phyloP scores from a whole-genome alignment of 2,888 invertebrate genomes.

The Lithophane ornitopus region DNA sequence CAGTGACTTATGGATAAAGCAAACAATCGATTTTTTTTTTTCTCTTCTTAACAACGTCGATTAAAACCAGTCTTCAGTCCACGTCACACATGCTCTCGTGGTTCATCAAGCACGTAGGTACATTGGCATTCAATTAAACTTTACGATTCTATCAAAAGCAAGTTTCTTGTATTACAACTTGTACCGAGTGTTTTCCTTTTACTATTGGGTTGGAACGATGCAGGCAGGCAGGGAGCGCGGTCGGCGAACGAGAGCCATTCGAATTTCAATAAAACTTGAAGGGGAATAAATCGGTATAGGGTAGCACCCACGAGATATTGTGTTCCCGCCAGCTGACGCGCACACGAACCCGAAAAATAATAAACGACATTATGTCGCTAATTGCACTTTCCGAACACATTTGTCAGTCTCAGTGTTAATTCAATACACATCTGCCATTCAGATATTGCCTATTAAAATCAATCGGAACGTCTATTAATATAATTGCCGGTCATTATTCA shows the following conservation, averaged over 20 bases:
- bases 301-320: constrained; percentile 73
- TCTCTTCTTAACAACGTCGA: background rate
- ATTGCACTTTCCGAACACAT: constrained; percentile 65
- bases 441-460: constrained; percentile 69
- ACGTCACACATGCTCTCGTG: constrained; percentile 49
- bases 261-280: constrained; percentile 86
- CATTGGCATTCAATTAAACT: constrained; percentile 60
- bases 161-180: constrained; percentile 59
- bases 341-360: constrained; percentile 63
- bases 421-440: constrained; percentile 68
- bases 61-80: constrained; percentile 37
- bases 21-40: constrained; percentile 16
- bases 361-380: constrained; percentile 68
- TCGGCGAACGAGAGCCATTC: constrained; percentile 75
- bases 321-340: constrained; percentile 78
- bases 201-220: constrained; percentile 67
- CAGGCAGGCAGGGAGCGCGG: constrained; percentile 49
- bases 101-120: constrained; percentile 33
- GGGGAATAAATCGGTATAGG: constrained; percentile 81
- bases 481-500: constrained; percentile 63
- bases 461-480: constrained; percentile 67
- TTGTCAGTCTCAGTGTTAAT: constrained; percentile 62
- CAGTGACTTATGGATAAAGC: constrained; percentile 1
- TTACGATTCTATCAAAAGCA: constrained; percentile 49
- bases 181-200: constrained; percentile 70